Conservation (phyloP, 2,797 vertebrate species). For the Chromobotia macracanthus region DNA sequence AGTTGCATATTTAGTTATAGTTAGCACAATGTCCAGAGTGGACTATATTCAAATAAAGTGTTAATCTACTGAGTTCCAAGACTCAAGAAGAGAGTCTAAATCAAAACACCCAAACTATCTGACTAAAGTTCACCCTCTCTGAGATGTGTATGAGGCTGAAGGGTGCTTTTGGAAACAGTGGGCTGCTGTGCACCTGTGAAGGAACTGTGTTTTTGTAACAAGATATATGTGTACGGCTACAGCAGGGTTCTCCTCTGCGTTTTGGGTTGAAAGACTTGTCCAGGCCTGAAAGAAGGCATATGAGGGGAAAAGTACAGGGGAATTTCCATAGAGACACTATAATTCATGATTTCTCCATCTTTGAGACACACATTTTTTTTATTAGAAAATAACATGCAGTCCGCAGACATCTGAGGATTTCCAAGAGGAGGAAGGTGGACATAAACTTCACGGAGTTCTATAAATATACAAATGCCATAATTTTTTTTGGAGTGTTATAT, state of each 20-base stretch:
- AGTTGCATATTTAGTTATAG: too few relatives aligned
- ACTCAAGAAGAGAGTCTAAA: neutral
- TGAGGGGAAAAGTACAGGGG: too few relatives aligned
- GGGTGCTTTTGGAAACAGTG: too few relatives aligned
- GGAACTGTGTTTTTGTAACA: slow-evolving; percentile 44
- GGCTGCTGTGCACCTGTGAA: slow-evolving; percentile 14
- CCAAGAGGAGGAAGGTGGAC: neutral
- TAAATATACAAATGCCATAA: neutral
- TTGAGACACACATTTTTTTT: slow-evolving; percentile 4
- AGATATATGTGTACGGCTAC: slow-evolving; percentile 48
- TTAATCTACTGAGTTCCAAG: neutral
- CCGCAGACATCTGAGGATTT: neutral
- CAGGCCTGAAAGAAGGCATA: neutral
- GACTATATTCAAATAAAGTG: too few relatives aligned
- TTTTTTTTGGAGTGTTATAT: too few relatives aligned
- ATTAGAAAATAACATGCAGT: neutral
- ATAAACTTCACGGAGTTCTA: neutral
- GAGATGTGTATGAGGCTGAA: too few relatives aligned
- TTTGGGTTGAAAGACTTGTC: too few relatives aligned
- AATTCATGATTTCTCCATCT: too few relatives aligned
- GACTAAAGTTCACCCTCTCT: too few relatives aligned
- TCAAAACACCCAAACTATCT: neutral
- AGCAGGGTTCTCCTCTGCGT: slow-evolving; percentile 32
- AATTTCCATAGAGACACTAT: too few relatives aligned
- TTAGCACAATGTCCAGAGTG: neutral